phyloP scores from a whole-genome alignment of 2,113 vertebrate species.

The Aptenodytes forsteri region DNA sequence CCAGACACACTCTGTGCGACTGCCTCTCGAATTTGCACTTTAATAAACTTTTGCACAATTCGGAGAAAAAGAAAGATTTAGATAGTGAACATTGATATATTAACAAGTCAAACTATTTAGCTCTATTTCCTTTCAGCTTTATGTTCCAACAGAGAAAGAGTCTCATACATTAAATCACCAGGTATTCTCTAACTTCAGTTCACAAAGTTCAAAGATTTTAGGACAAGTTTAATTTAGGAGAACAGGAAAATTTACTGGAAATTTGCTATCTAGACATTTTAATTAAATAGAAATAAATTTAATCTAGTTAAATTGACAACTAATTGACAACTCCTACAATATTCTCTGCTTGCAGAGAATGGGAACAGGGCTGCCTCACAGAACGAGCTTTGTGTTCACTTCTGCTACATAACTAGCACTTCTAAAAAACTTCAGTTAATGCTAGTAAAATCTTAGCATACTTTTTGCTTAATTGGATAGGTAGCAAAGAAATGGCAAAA shows the following conservation, averaged over 20 bases:
- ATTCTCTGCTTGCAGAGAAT: background rate
- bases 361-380: background rate
- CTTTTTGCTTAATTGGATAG: background rate
- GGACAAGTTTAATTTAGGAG: background rate
- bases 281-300: background rate
- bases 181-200: background rate
- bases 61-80: background rate
- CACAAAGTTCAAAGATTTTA: background rate
- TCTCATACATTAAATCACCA: background rate
- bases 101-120: background rate
- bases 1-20: conserved; percentile 64
- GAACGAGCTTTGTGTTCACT: background rate
- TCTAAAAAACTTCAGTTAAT: background rate
- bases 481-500: background rate
- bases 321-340: background rate
- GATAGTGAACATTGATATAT: background rate
- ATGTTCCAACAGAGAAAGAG: background rate
- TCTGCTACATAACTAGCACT: background rate
- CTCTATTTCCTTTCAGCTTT: background rate
- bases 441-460: background rate
- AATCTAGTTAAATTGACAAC: background rate
- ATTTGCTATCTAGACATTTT: background rate
- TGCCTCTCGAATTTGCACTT: conserved; percentile 85
- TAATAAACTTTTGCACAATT: conserved; percentile 78
- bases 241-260: background rate